A percentile compares a stretch with the other conserved stretches of the same genome.
Conservation (phyloP, 2,113 vertebrate species). For the Eonycteris spelaea region DNA sequence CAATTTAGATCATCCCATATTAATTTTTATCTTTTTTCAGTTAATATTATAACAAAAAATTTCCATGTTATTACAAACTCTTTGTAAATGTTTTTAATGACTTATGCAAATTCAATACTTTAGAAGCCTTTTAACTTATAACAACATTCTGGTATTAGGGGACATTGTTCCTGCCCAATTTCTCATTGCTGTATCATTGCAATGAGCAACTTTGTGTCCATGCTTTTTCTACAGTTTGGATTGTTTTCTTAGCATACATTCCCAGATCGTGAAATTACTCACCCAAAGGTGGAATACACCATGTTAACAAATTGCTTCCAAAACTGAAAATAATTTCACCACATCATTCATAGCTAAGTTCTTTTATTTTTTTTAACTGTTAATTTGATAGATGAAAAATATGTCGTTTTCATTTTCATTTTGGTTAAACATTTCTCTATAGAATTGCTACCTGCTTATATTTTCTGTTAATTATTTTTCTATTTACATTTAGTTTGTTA, state of each 20-base stretch:
- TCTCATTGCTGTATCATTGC: not conserved
- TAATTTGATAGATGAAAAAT: not conserved
- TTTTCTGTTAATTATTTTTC: not conserved
- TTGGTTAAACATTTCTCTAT: conserved; percentile 4
- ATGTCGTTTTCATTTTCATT: not conserved
- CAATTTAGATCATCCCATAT: not conserved
- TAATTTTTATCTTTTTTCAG: conserved; percentile 27
- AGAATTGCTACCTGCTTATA: not conserved
- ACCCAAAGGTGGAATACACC: not conserved
- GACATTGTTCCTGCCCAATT: not conserved
- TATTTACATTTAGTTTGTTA: not conserved
- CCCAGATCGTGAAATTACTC: not conserved
- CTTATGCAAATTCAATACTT: not conserved
- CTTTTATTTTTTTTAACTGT: not conserved
- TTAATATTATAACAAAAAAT: conserved; percentile 6
- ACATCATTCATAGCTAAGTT: not conserved
- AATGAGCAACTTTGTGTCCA: not conserved
- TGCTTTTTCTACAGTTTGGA: not conserved
- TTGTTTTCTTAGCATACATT: not conserved
- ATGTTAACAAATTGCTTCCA: not conserved
- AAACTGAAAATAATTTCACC: not conserved
- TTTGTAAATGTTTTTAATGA: conserved; percentile 20
- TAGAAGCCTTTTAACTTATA: not conserved
- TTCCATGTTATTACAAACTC: not conserved
- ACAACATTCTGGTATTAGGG: not conserved